phyloP scores from a whole-genome alignment of 2,888 invertebrate species.

The Muschampia plurimacula region DNA sequence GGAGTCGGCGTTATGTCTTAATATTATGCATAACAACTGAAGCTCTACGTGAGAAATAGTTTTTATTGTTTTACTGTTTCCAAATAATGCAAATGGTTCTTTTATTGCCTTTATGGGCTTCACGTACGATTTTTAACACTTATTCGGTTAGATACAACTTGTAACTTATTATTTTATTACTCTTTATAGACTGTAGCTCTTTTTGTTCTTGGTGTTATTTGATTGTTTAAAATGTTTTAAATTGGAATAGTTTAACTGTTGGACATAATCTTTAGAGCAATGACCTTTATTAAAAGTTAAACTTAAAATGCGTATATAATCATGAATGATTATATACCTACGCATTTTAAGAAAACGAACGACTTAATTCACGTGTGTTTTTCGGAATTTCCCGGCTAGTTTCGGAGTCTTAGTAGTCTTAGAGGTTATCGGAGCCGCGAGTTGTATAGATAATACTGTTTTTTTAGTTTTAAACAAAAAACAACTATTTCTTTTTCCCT shows the following conservation, averaged over 20 bases:
- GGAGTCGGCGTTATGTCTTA: conserved; percentile 16
- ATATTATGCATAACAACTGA: conserved; percentile 30
- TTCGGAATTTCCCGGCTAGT: too few species aligned
- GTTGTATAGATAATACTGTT: too few species aligned
- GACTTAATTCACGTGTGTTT: too few species aligned
- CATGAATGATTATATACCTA: too few species aligned
- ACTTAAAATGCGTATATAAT: too few species aligned
- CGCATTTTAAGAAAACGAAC: too few species aligned
- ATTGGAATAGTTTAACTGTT: neutral
- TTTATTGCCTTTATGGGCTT: conserved; percentile 31
- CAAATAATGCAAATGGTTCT: conserved; percentile 35
- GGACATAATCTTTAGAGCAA: neutral
- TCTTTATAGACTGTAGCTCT: conserved; percentile 21
- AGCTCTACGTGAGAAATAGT: conserved; percentile 3
- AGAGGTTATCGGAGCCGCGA: too few species aligned
- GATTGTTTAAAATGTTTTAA: conserved; percentile 15
- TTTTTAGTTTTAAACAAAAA: too few species aligned
- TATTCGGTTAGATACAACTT: conserved; percentile 21
- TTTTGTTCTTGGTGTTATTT: conserved; percentile 13
- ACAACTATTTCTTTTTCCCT: too few species aligned
- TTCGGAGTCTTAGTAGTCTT: too few species aligned
- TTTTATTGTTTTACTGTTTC: conserved; percentile 36
- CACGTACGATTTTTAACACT: conserved; percentile 36
- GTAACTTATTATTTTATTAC: conserved; percentile 32
- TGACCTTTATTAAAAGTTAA: neutral